Base-by-base conservation (phyloP, 2,113 vertebrate genomes). In the Notothenia rossii region DNA sequence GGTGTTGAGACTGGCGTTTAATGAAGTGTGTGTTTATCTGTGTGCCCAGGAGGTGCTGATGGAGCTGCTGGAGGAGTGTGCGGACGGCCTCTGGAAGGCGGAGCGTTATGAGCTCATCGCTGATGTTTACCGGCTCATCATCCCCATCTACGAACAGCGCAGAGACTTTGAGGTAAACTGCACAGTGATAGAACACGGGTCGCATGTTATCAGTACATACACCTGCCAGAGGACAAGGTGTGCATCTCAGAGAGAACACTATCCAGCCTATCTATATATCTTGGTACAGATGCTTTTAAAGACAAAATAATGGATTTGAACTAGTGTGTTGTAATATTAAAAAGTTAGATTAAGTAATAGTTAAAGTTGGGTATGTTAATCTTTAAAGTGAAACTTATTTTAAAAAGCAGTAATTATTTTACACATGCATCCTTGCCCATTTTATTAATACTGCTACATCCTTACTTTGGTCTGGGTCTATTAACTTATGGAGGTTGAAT, bases 81-180 rank as follows among this genome's bases (percentile, higher is more conserved):
- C 96, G 17, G 97, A 98, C 11, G 97, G 98, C 5, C 96, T 99
- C 29, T 99, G 98, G 98, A 99, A 99, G 92, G 98, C 98, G 0
- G 98, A 99, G 84, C 98, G 98, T 17, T 99, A 99, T 1, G 98
- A 99, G 92, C 95, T 99, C 74, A 99, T 99, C 25, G 96, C 98
- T 2, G 97, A 99, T 63, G 95, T 99, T 92, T 99, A 99, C 83
- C 96, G 96, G 69, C 97, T 99, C 71, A 97, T 99, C 71, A 98
- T 99, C 83, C 98, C 98, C 64, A 97, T 99, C 88, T 99, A 99
- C 45, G 98, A 99, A 75, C 97, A 97, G 90, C 94, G 97, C 61
- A 94, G 98, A 76, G 98, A 99, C 93, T 99, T 99, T 83, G 97
- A 99, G 98, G 98, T 99, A 79, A 62, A n/a, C 10, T 7, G 22